Conservation (phyloP, 2,888 invertebrate species). For the Drosophila atroscutellata region DNA sequence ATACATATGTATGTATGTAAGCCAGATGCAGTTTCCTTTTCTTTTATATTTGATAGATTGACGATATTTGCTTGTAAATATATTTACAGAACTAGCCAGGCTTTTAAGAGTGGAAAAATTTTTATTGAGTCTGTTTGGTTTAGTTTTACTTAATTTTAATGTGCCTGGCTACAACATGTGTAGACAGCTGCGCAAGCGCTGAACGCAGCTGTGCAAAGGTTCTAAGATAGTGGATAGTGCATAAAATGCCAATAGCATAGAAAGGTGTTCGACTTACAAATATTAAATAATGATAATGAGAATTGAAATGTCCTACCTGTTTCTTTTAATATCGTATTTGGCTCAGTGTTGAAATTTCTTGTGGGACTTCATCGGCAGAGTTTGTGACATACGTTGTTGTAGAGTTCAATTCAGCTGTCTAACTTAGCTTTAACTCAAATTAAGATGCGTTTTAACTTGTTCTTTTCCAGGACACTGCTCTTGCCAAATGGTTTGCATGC, state of each 20-base stretch:
- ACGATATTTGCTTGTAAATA: neutral
- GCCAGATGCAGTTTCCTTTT: neutral
- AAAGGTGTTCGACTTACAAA: neutral
- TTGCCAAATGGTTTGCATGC: constrained; percentile 90
- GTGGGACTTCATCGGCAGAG: neutral
- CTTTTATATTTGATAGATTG: neutral
- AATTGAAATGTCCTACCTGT: neutral
- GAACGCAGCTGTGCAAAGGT: neutral
- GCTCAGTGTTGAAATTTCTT: neutral
- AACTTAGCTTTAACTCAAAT: neutral
- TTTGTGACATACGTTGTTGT: neutral
- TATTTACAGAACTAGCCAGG: neutral
- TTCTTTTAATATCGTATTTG: neutral
- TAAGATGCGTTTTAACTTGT: neutral
- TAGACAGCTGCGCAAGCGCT: neutral
- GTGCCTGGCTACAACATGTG: neutral
- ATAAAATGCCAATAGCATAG: neutral
- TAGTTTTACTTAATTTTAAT: neutral
- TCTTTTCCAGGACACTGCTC: constrained; percentile 86
- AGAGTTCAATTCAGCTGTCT: neutral
- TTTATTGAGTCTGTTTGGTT: neutral
- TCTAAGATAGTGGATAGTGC: neutral
- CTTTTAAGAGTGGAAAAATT: neutral
- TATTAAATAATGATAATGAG: neutral
- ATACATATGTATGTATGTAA: neutral